Evolutionary conservation across 2,797 vertebrate genomes (phyloP).

Genomic region (Melanotaenia boesemani): DNA sequence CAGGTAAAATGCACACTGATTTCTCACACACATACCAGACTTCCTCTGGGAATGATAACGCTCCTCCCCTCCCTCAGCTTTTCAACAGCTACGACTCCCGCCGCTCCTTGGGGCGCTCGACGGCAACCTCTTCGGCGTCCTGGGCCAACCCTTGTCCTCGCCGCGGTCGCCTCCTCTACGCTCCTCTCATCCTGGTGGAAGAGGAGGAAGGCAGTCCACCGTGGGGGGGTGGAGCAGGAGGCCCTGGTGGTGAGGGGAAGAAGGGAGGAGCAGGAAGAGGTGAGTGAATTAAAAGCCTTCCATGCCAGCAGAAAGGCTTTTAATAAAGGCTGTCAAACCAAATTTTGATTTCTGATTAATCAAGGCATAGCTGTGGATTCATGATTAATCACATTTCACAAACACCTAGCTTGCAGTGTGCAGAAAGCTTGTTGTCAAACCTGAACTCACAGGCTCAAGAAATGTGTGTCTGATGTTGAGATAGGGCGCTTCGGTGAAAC

Average conservation of each 20-base stretch:
- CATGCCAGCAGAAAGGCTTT: too few relatives aligned
- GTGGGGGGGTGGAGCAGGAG: conserved; percentile 49
- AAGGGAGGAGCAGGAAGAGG: conserved; percentile 61
- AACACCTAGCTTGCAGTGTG: too few relatives aligned
- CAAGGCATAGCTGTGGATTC: too few relatives aligned
- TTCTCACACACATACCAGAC: not conserved
- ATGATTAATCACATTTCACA: too few relatives aligned
- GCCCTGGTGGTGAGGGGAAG: conserved; percentile 61
- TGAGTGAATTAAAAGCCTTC: conserved; percentile 16
- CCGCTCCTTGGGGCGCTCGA: conserved; percentile 61
- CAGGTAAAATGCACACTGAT: conserved; percentile 41
- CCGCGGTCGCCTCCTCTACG: conserved; percentile 87
- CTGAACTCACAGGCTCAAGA: too few relatives aligned
- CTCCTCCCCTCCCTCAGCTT: conserved; percentile 17
- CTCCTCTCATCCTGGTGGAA: conserved; percentile 89
- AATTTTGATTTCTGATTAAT: too few relatives aligned
- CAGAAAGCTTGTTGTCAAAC: too few relatives aligned
- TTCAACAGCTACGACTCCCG: conserved; percentile 56
- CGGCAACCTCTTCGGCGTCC: conserved; percentile 76
- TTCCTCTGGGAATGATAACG: too few relatives aligned
- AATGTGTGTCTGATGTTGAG: too few relatives aligned
- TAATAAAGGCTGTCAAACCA: too few relatives aligned
- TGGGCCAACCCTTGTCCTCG: conserved; percentile 87
- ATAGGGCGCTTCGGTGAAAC: too few relatives aligned
- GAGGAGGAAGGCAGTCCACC: conserved; percentile 75